phyloP scores from a whole-genome alignment of 2,888 invertebrate genomes.

The Lordiphosa andalusiaca region DNA sequence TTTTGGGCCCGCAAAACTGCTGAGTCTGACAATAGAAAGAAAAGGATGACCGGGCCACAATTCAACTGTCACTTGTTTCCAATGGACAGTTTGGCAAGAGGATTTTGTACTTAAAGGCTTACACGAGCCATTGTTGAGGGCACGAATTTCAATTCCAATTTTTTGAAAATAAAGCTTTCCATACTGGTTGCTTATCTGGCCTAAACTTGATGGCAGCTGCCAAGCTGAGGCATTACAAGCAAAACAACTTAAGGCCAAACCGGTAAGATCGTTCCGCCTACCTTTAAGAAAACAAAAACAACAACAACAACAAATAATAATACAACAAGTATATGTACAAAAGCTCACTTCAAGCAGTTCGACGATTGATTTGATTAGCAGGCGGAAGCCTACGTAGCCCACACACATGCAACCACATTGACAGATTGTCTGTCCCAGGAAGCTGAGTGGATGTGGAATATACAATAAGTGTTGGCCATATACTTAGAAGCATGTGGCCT shows the following conservation, averaged over 20 bases:
- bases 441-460: constrained; percentile 16
- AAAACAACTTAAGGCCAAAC: constrained; percentile 58
- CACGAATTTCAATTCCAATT: too few relatives aligned
- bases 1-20: not conserved
- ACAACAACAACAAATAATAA: constrained; percentile 11
- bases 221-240: constrained; percentile 54
- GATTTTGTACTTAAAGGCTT: too few relatives aligned
- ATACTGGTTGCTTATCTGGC: constrained; percentile 29
- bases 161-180: constrained; percentile 17
- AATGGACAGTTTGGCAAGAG: too few relatives aligned
- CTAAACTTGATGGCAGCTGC: constrained; percentile 18
- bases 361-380: constrained; percentile 62
- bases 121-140: too few relatives aligned
- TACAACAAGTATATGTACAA: constrained; percentile 18
- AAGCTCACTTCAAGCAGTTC: constrained; percentile 29
- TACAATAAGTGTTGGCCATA: not conserved
- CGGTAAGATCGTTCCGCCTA: constrained; percentile 41
- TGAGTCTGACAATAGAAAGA: too few relatives aligned
- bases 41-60: too few relatives aligned
- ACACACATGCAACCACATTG: constrained; percentile 41
- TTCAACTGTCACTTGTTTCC: too few relatives aligned
- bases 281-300: constrained; percentile 12
- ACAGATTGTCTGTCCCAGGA: constrained; percentile 27
- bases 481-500: too few relatives aligned
- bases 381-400: constrained; percentile 54